These are phyloP conservation scores for Microcebus ravelobensis DNA, from an alignment of 2,113 vertebrate genomes.

Conservation along the genomic window DNA sequence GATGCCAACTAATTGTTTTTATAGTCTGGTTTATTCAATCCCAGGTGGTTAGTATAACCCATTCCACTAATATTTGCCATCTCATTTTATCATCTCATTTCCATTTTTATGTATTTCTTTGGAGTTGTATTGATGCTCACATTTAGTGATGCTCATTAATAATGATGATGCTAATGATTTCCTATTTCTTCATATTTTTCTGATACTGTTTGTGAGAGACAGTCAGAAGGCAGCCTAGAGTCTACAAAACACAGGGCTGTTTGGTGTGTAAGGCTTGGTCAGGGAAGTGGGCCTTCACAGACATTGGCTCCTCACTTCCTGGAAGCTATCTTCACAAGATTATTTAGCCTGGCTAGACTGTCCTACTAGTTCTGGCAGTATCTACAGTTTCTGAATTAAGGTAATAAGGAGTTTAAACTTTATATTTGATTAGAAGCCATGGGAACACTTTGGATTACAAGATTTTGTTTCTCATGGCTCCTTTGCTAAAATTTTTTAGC, in stretches of 20 bases:
- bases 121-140: not conserved
- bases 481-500: conserved; percentile 9
- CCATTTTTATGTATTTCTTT: not conserved
- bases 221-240: not conserved
- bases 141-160: not conserved
- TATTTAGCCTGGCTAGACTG: not conserved
- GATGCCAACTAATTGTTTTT: not conserved
- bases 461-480: not conserved
- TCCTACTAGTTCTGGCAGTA: not conserved
- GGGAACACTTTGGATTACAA: not conserved
- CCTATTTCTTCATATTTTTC: not conserved
- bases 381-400: not conserved
- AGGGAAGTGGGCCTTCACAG: not conserved
- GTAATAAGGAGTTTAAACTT: not conserved
- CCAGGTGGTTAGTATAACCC: not conserved
- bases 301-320: not conserved
- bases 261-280: not conserved
- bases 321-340: not conserved
- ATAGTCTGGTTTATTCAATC: not conserved
- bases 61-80: not conserved
- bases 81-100: not conserved
- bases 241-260: not conserved
- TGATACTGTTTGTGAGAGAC: not conserved
- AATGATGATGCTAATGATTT: not conserved
- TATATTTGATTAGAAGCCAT: not conserved